Evolutionary conservation across 2,888 invertebrate species (phyloP), one percentile per base, ranked within the genome.

Genomic region (Gerosis bhagava): DNA sequence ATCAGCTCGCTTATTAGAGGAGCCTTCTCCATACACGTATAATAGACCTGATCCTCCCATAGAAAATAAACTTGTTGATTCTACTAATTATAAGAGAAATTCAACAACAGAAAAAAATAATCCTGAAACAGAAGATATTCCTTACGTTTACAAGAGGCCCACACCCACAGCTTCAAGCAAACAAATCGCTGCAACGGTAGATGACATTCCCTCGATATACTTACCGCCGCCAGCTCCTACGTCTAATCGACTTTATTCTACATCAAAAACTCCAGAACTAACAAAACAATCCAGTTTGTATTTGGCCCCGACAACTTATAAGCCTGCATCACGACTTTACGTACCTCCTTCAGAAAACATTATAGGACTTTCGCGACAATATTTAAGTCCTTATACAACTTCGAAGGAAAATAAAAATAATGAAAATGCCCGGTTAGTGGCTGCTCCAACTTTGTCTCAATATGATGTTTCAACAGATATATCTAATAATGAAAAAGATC

Each of bases 271-370:
- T 54, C 67, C 43, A 50, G 51, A 63, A 16, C 68, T 83, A 8
- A 77, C 77, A 16, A 67, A 67, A 54, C 52, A 75, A 25, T 70
- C 81, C 2, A 65, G 63, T 28, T 42, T 76, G 10, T 75, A 81
- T 54, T 52, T 83, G 28, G 57, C 70, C 16, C 80, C 86, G 8
- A 73, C 82, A 2, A 80, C 83, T 12, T 78, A 74, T 43, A 78
- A 75, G 52, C 73, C 83, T 42, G 53, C 67, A 8, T 67, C 71
- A 15, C 67, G 70, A 12, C 57, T 77, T 10, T 84, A 84, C 51
- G 53, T 86, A 25, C 79, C 83, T 19, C 80, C 83, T 11, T 52
- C 56, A 22, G 62, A 57, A 45, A 63, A 65, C 39, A 53, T 63
- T 22, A 5, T 32, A 25, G 42, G 60, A 11, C 49, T 74, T 17